Conservation (phyloP, 2,797 vertebrate species). For the Myripristis murdjan region DNA sequence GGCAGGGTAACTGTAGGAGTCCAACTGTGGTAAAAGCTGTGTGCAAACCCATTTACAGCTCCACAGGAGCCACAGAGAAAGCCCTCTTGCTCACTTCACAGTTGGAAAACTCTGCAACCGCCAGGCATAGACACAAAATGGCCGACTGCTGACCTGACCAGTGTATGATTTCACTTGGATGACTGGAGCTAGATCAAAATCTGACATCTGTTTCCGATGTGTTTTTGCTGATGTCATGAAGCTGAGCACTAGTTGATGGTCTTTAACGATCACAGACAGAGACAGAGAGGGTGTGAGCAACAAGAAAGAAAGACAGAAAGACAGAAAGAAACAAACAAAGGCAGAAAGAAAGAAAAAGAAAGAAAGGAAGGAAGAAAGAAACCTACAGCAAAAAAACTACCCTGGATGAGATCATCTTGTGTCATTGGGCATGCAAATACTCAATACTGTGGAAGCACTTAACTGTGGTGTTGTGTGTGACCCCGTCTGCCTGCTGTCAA, state of each 20-base stretch:
- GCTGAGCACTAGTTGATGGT: too few relatives aligned
- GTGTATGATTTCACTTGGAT: background rate
- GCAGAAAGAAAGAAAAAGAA: too few relatives aligned
- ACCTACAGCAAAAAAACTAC: too few relatives aligned
- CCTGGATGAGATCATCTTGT: too few relatives aligned
- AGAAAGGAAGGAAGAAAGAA: conserved; percentile 1
- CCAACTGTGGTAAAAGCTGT: conserved; percentile 65
- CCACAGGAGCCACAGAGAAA: conserved; percentile 39
- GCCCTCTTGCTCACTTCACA: conserved; percentile 51
- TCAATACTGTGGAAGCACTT: too few relatives aligned
- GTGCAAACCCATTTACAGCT: conserved; percentile 60
- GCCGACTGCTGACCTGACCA: background rate
- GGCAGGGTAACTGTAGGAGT: conserved; percentile 54
- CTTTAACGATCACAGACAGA: too few relatives aligned
- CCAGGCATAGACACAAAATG: conserved; percentile 25
- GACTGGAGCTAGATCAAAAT: background rate
- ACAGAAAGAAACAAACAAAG: background rate
- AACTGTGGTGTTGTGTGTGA: too few relatives aligned
- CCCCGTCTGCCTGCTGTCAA: too few relatives aligned
- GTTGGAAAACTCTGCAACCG: conserved; percentile 20
- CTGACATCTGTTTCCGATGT: background rate
- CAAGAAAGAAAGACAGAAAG: background rate
- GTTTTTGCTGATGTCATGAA: background rate
- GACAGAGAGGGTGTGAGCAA: background rate
- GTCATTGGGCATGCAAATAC: too few relatives aligned